Conservation (phyloP, 1,140 invertebrate species). For the Sitophilus oryzae region DNA sequence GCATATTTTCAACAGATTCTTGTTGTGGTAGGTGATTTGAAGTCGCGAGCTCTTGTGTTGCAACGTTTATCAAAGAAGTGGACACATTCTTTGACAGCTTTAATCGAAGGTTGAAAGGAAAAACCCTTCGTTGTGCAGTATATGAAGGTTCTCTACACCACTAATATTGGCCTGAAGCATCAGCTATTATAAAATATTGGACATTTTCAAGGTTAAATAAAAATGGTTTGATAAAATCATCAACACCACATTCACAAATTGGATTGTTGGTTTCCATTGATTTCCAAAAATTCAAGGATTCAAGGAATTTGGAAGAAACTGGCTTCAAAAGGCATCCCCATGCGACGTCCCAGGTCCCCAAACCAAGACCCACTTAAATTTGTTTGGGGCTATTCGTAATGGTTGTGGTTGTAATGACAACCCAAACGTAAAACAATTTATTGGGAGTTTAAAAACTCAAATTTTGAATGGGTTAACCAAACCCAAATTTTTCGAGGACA, state of each 20-base stretch:
- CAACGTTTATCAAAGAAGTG: slow-evolving; percentile 22
- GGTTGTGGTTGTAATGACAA: slow-evolving; percentile 22
- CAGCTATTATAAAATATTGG: slow-evolving; percentile 18
- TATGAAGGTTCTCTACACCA: slow-evolving; percentile 12
- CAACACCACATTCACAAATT: no score
- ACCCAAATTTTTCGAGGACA: not conserved
- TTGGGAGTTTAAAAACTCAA: slow-evolving; percentile 27
- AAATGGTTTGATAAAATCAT: slow-evolving; percentile 10
- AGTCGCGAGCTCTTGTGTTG: slow-evolving; percentile 16
- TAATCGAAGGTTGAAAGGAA: slow-evolving; percentile 19
- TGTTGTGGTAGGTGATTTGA: slow-evolving; percentile 14
- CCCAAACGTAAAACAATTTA: slow-evolving; percentile 16
- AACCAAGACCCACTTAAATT: slow-evolving; percentile 26
- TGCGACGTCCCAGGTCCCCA: slow-evolving; percentile 7
- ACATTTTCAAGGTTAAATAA: slow-evolving; percentile 10
- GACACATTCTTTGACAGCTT: slow-evolving; percentile 27
- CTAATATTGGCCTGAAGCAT: slow-evolving; percentile 17
- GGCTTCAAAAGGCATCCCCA: slow-evolving; percentile 16
- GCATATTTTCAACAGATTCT: no score
- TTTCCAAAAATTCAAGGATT: no score
- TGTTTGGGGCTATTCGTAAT: slow-evolving; percentile 18
- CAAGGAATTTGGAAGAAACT: no score
- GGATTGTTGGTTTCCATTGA: no score
- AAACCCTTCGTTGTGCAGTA: slow-evolving; percentile 15
- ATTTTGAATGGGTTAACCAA: slow-evolving; percentile 21